These are phyloP conservation scores for Epinephelus fuscoguttatus DNA, from an alignment of 2,113 vertebrate species.

Conservation along the genomic window DNA sequence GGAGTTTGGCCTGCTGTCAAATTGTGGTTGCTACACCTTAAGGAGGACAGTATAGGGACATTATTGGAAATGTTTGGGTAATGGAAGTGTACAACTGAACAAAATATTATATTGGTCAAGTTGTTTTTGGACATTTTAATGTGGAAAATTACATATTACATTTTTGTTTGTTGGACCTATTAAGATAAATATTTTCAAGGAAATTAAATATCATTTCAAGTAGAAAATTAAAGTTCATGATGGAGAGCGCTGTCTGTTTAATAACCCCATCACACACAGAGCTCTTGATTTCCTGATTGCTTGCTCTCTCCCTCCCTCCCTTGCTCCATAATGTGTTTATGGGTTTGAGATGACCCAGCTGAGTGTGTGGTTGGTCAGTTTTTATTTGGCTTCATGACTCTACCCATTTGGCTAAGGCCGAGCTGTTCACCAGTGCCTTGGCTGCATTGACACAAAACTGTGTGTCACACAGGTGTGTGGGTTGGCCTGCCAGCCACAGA, in stretches of 20 bases:
- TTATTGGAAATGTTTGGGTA: too few species aligned
- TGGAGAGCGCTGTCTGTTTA: background rate
- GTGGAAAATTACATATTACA: too few species aligned
- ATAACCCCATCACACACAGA: background rate
- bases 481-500: constrained; percentile 23
- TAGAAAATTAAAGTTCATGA: too few species aligned
- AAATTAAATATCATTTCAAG: background rate
- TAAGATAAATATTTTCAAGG: background rate
- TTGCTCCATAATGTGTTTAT: background rate
- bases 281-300: background rate
- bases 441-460: constrained; percentile 14
- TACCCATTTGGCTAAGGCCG: constrained; percentile 28
- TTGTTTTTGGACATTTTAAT: too few species aligned
- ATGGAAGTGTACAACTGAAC: too few species aligned
- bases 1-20: too few species aligned
- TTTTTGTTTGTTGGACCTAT: background rate
- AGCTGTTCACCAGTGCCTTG: background rate
- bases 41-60: too few species aligned
- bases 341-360: constrained; percentile 18
- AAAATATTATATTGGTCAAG: too few species aligned
- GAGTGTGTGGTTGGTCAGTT: constrained; percentile 31
- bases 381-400: constrained; percentile 30
- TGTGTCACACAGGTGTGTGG: constrained; percentile 58
- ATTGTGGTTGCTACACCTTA: too few species aligned
- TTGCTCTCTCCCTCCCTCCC: background rate